Base-by-base conservation (phyloP, 1,140 invertebrate species). In the Streblospio benedicti region DNA sequence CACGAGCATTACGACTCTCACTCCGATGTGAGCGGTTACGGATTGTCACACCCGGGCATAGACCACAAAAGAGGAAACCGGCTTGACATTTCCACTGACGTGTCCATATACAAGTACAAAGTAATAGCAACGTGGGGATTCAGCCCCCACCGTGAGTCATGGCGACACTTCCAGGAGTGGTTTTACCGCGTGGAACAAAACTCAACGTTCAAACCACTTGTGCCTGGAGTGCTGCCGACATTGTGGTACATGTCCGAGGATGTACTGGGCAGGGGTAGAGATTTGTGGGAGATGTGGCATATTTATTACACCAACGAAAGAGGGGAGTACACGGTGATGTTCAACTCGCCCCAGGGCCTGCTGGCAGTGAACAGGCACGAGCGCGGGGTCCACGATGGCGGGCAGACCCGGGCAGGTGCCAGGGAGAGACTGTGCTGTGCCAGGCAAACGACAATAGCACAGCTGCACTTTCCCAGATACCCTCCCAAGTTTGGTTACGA, bases 1-100 rank as follows among this genome's bases (percentile, higher is more conserved):
- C 70, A 72, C 57, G 53, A 47, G n/a, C 67, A 65, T 25, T 72
- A 72, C 41, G 65, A 65, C 32, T 9, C 47, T 14, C 49, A 43
- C 23, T 38, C 44, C 6, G 59, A 64, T 28, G 45, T 72, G 0
- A 66, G 62, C 57, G 70, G 70, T 9, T 72, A 63, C 54, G 69
- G 70, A 12, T 69, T 62, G 52, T 54, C 67, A 4, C 50, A 67
- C n/a, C 67, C 68, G 44, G 69, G 66, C 0, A 62, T 59, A 27
- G 66, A 61, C 30, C 60, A 67, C 0, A 65, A 64, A 18, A 67
- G 69, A 54, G 65, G 60, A 1, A 60, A 62, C 5, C 44, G 18
- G 44, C 44, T 47, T 25, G 44, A 47, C n/a, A 27, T 47, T n/a
- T 25, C 44, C n/a, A 27, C n/a, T 5, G 27, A 47, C 44, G 44